Base-by-base conservation (phyloP, 2,888 invertebrate species). In the Sphaerophoria rueppellii region DNA sequence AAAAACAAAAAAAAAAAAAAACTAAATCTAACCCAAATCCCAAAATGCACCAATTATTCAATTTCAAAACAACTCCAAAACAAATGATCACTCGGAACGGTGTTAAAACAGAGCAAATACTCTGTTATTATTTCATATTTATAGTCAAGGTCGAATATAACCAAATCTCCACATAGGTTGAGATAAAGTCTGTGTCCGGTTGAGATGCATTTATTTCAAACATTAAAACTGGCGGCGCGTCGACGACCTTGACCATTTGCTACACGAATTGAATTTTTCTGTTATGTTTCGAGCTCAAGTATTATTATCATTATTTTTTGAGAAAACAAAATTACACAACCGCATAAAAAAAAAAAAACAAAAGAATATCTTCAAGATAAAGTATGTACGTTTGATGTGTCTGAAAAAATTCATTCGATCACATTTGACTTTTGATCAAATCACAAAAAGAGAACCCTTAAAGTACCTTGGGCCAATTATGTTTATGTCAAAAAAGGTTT, bases 201-300 rank as follows among this genome's bases (percentile, higher is more conserved):
- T 83, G 67, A 75, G 83, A 83, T 83, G 80, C 80, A 80, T 60
- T 80, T 55, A 7, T 57, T 72, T 24, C 40, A 58, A 78, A 61
- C 35, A 60, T 11, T 35, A 61, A 48, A 24, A 24, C 24, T 24
- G 24, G 24, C 24, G 24, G 24, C 24, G 24, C 40, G 40, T 40
- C 34, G 2, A 1, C 80, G 83, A 80, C 83, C 83, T 83, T 83
- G 83, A 83, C 83, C 75, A 71, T 72, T 75, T 83, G 9, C 14
- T 5, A 32, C n/a, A 43, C n/a, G 50, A 67, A 54, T 67, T 7
- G 67, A 67, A 58, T 71, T 76, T 54, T 65, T 55, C 67, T 74
- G 74, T 48, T 54, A 58, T 61, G n/a, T 37, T 61, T 40, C 80
- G 67, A 76, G 72, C 71, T 75, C 75, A 83, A 83, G 76, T 76